phyloP scores from a whole-genome alignment of 2,113 vertebrate species.

The Machaerirhynchus nigripectus region DNA sequence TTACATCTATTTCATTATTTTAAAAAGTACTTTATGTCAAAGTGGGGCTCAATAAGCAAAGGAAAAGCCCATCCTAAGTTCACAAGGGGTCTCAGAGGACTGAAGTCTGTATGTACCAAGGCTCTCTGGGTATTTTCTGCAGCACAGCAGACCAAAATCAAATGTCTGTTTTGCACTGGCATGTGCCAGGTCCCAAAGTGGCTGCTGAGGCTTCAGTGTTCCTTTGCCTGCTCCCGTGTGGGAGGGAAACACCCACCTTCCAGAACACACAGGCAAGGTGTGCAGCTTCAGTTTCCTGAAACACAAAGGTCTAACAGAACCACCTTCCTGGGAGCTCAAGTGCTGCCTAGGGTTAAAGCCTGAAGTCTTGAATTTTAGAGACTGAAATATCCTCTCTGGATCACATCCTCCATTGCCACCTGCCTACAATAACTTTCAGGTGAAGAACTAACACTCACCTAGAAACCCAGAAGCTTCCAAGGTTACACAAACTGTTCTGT shows the following conservation, averaged over 20 bases:
- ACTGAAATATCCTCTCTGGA: background rate
- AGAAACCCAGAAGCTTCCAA: background rate
- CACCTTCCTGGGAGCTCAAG: background rate
- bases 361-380: background rate
- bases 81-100: background rate
- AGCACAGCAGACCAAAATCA: background rate
- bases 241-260: background rate
- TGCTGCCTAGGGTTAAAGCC: background rate
- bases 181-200: background rate
- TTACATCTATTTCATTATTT: background rate
- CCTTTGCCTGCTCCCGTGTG: background rate
- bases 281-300: background rate
- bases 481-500: background rate
- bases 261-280: background rate
- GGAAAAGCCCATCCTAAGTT: background rate
- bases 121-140: background rate
- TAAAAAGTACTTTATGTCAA: background rate
- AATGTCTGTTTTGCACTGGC: background rate
- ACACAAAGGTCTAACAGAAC: background rate
- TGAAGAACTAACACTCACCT: background rate
- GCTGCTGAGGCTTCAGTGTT: background rate
- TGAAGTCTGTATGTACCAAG: background rate
- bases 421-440: background rate
- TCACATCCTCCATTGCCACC: background rate
- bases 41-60: background rate